A percentile compares a stretch with the other conserved stretches of the same genome.
phyloP scores from a whole-genome alignment of 1,140 invertebrate genomes.

The Hylyphantes graminicola region DNA sequence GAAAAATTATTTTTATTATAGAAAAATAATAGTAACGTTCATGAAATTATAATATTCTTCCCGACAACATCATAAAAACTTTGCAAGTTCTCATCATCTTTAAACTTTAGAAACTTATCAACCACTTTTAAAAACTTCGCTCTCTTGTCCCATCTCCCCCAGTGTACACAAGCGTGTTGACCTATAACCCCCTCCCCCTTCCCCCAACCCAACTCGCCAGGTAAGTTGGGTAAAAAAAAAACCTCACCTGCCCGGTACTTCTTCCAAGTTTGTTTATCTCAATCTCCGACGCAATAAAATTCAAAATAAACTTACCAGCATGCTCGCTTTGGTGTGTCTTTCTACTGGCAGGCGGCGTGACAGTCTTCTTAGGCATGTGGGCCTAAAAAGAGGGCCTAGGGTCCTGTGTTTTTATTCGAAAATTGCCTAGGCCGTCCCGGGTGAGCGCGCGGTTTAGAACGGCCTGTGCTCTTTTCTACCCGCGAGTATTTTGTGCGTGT shows the following conservation, averaged over 20 bases:
- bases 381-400: not conserved
- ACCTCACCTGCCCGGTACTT: not conserved
- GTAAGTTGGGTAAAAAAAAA: not conserved
- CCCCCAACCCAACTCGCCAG: not conserved
- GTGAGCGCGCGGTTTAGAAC: not conserved
- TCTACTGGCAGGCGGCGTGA: not conserved
- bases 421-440: constrained; percentile 2
- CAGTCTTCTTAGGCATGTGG: constrained; percentile 10
- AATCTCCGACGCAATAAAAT: not conserved
- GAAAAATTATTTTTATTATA: too few relatives aligned
- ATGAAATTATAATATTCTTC: too few relatives aligned
- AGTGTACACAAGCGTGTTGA: not conserved
- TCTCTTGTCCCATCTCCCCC: not conserved
- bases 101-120: too few relatives aligned
- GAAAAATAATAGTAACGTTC: too few relatives aligned
- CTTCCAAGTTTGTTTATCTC: not conserved
- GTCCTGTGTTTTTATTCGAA: constrained; percentile 9
- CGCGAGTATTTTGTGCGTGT: constrained; percentile 9
- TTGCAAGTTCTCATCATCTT: too few relatives aligned
- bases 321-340: constrained; percentile 1
- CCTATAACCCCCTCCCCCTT: not conserved
- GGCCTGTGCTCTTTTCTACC: constrained; percentile 7
- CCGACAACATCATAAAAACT: too few relatives aligned
- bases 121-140: not conserved
- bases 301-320: constrained; percentile 15